Conservation (phyloP, 2,888 invertebrate genomes). For the Hypomecis punctinalis region DNA sequence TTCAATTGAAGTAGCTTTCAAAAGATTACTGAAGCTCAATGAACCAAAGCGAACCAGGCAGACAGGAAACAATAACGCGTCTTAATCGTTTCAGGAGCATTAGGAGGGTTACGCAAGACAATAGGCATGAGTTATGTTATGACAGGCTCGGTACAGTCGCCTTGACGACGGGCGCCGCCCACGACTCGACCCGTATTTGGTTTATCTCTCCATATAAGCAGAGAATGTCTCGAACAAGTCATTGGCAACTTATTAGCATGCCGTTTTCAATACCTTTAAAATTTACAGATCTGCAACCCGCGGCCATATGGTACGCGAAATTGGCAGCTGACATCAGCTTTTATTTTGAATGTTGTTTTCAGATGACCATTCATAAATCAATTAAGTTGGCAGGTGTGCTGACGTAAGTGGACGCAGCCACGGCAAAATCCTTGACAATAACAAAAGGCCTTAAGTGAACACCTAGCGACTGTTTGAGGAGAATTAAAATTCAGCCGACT, state of each 20-base stretch:
- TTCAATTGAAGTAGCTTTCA: slow-evolving; percentile 45
- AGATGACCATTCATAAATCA: slow-evolving; percentile 34
- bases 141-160: slow-evolving; percentile 51
- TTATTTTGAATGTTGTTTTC: slow-evolving; percentile 29
- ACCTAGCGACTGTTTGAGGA: slow-evolving; percentile 60
- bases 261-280: slow-evolving; percentile 65
- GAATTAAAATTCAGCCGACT: slow-evolving; percentile 71
- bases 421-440: slow-evolving; percentile 55
- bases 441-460: slow-evolving; percentile 53
- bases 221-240: slow-evolving; percentile 67
- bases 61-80: slow-evolving; percentile 73
- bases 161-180: slow-evolving; percentile 72
- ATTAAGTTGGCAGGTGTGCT: slow-evolving; percentile 40
- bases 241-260: slow-evolving; percentile 62
- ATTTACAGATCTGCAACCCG: slow-evolving; percentile 47
- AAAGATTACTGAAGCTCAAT: slow-evolving; percentile 66
- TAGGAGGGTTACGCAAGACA: slow-evolving; percentile 74
- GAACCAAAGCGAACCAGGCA: slow-evolving; percentile 66
- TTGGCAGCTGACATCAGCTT: slow-evolving; percentile 34
- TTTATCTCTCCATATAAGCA: slow-evolving; percentile 75
- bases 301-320: slow-evolving; percentile 59
- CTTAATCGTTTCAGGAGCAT: slow-evolving; percentile 62
- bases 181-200: slow-evolving; percentile 67
- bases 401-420: slow-evolving; percentile 53
- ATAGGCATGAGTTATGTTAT: slow-evolving; percentile 63